Evolutionary conservation across 1,140 invertebrate genomes (phyloP).

Genomic region (Leptinotarsa defecta): DNA sequence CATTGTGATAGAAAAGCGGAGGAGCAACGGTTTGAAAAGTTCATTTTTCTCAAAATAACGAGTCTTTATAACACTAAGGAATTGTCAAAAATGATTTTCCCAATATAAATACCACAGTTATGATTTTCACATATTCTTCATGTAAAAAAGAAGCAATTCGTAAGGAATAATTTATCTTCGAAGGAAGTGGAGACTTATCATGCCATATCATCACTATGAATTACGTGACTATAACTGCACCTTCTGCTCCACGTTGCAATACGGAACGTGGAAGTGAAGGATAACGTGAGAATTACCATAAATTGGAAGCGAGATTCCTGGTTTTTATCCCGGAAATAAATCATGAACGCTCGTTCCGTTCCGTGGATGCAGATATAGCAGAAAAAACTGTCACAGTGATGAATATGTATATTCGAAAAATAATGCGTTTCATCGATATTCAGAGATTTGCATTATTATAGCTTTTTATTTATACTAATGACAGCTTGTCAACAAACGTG

Average conservation of each 20-base stretch:
- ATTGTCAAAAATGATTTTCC: too few relatives aligned
- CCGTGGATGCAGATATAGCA: background rate
- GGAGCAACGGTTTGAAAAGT: too few relatives aligned
- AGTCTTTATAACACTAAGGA: too few relatives aligned
- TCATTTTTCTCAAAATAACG: too few relatives aligned
- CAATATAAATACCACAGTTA: too few relatives aligned
- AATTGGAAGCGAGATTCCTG: background rate
- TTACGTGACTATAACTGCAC: background rate
- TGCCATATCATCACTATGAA: too few relatives aligned
- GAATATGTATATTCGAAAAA: background rate
- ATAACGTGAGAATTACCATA: background rate
- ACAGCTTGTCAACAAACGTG: too few relatives aligned
- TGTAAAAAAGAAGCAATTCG: too few relatives aligned
- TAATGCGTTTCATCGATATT: background rate
- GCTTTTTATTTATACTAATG: background rate
- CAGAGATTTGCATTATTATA: background rate
- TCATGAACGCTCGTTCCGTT: background rate
- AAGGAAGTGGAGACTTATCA: too few relatives aligned
- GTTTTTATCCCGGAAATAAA: background rate
- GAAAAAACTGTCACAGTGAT: background rate
- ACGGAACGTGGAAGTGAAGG: slow-evolving; percentile 1
- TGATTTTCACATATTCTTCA: too few relatives aligned
- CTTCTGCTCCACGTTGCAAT: background rate
- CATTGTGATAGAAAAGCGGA: too few relatives aligned
- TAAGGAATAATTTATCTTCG: too few relatives aligned